Evolutionary conservation across 1,140 invertebrate species (phyloP).

Genomic region (Temnothorax nylanderi): DNA sequence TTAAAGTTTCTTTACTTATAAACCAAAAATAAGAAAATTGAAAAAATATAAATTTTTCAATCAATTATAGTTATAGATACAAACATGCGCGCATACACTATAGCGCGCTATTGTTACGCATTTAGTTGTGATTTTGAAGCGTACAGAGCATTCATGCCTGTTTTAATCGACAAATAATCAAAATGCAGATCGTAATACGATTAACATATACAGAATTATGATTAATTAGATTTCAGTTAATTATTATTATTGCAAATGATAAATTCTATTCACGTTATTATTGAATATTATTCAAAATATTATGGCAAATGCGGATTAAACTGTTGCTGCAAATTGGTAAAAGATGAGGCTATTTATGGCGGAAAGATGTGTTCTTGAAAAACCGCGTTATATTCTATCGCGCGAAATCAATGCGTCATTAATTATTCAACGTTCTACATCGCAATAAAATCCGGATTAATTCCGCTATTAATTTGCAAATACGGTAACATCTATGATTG

Average conservation of each 20-base stretch:
- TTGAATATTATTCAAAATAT: slow-evolving; percentile 42
- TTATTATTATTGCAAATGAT: slow-evolving; percentile 30
- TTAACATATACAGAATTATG: background rate
- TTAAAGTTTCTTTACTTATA: background rate
- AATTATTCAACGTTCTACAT: slow-evolving; percentile 15
- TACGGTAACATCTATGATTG: slow-evolving; percentile 49
- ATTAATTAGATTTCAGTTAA: slow-evolving; percentile 32
- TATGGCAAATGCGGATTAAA: background rate
- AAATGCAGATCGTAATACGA: background rate
- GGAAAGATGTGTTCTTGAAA: background rate
- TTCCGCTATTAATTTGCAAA: slow-evolving; percentile 55
- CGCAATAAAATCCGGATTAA: slow-evolving; percentile 33
- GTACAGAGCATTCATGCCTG: background rate
- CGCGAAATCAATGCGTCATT: slow-evolving; percentile 19
- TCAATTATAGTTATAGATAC: background rate
- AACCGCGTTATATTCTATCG: background rate
- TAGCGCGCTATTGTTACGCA: background rate
- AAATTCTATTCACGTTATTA: slow-evolving; percentile 25
- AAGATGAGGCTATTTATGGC: slow-evolving; percentile 1
- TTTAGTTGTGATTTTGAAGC: slow-evolving; percentile 12
- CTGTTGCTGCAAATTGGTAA: background rate
- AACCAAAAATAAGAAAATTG: background rate
- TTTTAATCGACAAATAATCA: slow-evolving; percentile 31
- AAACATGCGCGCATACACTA: too few relatives aligned
- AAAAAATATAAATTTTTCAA: background rate